phyloP scores from a whole-genome alignment of 1,140 invertebrate genomes.

The Pseudomyrmex gracilis region DNA sequence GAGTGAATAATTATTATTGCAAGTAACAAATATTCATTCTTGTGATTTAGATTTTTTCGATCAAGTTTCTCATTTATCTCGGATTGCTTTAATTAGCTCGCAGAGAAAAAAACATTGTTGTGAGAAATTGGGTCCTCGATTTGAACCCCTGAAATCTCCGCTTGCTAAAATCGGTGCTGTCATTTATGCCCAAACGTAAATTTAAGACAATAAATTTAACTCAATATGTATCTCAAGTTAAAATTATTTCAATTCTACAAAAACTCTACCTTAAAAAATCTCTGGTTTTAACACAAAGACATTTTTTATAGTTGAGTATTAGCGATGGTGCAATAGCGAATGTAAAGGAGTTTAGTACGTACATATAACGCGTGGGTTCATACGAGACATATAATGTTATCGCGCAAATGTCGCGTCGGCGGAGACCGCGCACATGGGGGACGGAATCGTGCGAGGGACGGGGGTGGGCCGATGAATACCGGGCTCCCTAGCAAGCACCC shows the following conservation, averaged over 20 bases:
- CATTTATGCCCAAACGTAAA: no score
- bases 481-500: conserved; percentile 26
- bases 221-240: no score
- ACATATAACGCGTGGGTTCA: not conserved
- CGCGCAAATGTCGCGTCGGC: not conserved
- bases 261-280: not conserved
- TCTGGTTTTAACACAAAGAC: not conserved
- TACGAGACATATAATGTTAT: not conserved
- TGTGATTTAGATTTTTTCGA: no score
- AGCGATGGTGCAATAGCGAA: not conserved
- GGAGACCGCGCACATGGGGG: conserved; percentile 1
- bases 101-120: no score
- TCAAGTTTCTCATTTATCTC: no score
- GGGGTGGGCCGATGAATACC: conserved; percentile 24
- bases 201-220: no score
- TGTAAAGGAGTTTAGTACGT: conserved; percentile 3
- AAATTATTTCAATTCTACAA: not conserved
- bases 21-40: no score
- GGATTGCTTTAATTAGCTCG: no score
- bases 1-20: no score
- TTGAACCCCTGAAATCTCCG: no score
- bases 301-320: not conserved
- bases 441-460: conserved; percentile 1
- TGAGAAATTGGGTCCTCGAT: no score
- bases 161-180: no score